Base-by-base conservation (phyloP, 1,140 invertebrate species). In the Acromyrmex echinatior region DNA sequence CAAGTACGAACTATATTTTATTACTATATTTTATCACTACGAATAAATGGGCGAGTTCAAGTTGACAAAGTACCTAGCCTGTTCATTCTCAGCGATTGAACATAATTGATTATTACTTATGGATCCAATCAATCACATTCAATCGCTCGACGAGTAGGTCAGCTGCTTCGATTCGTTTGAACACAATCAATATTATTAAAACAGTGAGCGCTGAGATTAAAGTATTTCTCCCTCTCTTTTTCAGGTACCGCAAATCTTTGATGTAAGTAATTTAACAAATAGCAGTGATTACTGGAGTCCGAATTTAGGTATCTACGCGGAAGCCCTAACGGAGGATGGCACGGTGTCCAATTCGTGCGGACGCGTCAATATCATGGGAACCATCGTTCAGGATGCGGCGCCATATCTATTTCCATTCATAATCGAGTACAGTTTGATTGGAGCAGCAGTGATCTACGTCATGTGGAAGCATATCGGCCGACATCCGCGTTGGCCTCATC, bases 401-500 rank as follows among this genome's bases (percentile, higher is more conserved):
- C 98, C 98, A 0, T 99, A 99, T 94, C 96, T 99, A 28, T 99
- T 98, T 95, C 99, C 99, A 0, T 99, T 99, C 94, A 99, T 99
- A 89, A 99, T 99, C 92, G 98, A 99, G 94, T 99, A 99, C 95
- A 99, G 98, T 86, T 95, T 99, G 65, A 99, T 99, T 93, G 99
- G 98, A 25, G 99, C 99, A 31, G 99, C 99, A 71, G 98, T 99
- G 31, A 97, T 99, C 92, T 99, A 99, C 94, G 98, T 99, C 63
- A 99, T 99, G 97, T 99, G 99, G 99, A 98, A 98, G 93, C 98
- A 99, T 95, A 99, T 99, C 94, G 98, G 98, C 56, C 97, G 97
- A 90, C 97, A 98, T 95, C 97, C 97, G 2, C 95, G 95, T 60
- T 95, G 95, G 95, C 94, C 95, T 0, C 97, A 97, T 92, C 96